Conservation (phyloP, 2,888 invertebrate species). For the Drosophila maculinotata region DNA sequence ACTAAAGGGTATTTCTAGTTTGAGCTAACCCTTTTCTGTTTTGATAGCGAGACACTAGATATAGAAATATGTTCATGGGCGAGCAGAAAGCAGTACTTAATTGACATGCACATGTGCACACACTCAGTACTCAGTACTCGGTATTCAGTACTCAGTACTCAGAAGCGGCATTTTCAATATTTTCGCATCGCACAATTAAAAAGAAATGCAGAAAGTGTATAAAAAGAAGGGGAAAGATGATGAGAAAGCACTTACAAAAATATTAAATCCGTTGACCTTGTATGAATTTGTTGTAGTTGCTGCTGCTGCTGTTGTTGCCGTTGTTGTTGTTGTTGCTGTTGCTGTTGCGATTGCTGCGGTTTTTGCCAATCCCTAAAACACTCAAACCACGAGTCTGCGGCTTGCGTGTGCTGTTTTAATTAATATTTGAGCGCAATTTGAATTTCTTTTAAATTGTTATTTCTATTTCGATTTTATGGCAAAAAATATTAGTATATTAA, state of each 20-base stretch:
- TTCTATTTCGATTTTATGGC: slow-evolving; percentile 28
- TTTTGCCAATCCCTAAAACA: slow-evolving; percentile 15
- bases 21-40: not conserved
- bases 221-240: slow-evolving; percentile 14
- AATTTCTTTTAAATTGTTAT: slow-evolving; percentile 19
- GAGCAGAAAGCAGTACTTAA: slow-evolving; percentile 56
- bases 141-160: slow-evolving; percentile 10
- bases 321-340: slow-evolving; percentile 33
- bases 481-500: slow-evolving; percentile 25
- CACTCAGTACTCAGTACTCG: not conserved
- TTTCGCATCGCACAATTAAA: slow-evolving; percentile 39
- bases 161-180: slow-evolving; percentile 52
- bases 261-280: slow-evolving; percentile 83
- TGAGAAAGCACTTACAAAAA: slow-evolving; percentile 77
- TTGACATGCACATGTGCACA: slow-evolving; percentile 76
- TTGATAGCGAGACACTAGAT: slow-evolving; percentile 17
- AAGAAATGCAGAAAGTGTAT: slow-evolving; percentile 29
- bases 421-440: slow-evolving; percentile 29
- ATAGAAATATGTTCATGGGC: slow-evolving; percentile 43
- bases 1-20: slow-evolving; percentile 16
- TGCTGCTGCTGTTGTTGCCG: slow-evolving; percentile 34
- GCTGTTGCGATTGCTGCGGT: slow-evolving; percentile 26
- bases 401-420: slow-evolving; percentile 55
- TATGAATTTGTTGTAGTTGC: slow-evolving; percentile 63
- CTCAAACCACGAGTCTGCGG: slow-evolving; percentile 35